Evolutionary conservation across 2,113 vertebrate species (phyloP).

Genomic region (Sceloporus undulatus): DNA sequence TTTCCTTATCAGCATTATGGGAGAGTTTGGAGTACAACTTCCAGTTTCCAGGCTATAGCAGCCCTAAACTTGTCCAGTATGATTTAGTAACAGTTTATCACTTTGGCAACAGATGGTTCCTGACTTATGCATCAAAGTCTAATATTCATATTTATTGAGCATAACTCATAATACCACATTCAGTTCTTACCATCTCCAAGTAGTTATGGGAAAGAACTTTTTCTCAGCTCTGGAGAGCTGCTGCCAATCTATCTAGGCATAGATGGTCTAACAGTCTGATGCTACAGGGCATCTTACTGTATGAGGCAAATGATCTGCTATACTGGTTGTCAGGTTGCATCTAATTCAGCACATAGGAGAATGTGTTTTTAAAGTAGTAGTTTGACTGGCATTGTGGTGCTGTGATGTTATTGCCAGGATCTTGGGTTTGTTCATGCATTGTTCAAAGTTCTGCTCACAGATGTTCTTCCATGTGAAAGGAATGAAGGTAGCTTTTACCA

Average conservation of each 20-base stretch:
- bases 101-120: too few species aligned
- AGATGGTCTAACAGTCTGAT: background rate
- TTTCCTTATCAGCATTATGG: too few species aligned
- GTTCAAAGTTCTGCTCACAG: background rate
- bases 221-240: too few species aligned
- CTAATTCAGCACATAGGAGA: background rate
- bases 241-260: background rate
- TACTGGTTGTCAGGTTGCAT: background rate
- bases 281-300: background rate
- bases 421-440: background rate
- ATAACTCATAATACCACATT: background rate
- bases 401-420: background rate
- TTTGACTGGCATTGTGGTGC: background rate
- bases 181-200: background rate
- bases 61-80: too few species aligned
- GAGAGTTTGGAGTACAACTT: too few species aligned
- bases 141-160: too few species aligned
- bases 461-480: background rate
- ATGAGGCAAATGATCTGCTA: background rate
- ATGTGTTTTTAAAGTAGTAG: background rate
- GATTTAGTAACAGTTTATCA: too few species aligned
- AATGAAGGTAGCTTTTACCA: background rate
- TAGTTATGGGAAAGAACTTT: background rate
- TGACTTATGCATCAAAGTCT: too few species aligned
- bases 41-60: too few species aligned